Conservation (phyloP, 2,113 vertebrate species). For the Hemichromis elongatus region DNA sequence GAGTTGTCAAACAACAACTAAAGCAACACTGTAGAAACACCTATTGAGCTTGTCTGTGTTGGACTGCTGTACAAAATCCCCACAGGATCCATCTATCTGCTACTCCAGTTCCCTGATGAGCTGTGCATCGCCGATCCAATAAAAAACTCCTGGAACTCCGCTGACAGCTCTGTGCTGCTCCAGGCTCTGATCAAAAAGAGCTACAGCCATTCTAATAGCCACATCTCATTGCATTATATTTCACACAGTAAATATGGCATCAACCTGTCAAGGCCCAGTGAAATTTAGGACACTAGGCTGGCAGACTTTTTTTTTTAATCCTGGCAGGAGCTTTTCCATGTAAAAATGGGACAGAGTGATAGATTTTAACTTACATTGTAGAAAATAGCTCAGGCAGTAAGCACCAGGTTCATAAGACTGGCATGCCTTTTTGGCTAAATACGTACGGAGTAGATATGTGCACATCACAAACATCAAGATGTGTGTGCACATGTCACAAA, state of each 20-base stretch:
- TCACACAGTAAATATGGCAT: slow-evolving; percentile 70
- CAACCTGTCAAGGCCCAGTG: slow-evolving; percentile 54
- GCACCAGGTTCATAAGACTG: not conserved
- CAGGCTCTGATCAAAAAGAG: slow-evolving; percentile 61
- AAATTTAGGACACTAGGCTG: slow-evolving; percentile 60
- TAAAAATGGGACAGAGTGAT: slow-evolving; percentile 32
- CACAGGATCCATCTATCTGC: slow-evolving; percentile 40
- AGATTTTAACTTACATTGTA: slow-evolving; percentile 14
- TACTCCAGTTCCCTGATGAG: slow-evolving; percentile 33
- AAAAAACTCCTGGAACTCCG: slow-evolving; percentile 41
- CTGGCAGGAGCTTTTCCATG: slow-evolving; percentile 8
- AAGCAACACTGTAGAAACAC: not conserved
- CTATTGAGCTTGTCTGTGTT: slow-evolving; percentile 2
- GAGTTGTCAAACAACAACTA: not conserved
- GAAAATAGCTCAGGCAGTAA: not conserved
- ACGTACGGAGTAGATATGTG: not conserved
- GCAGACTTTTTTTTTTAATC: slow-evolving; percentile 29
- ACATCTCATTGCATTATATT: slow-evolving; percentile 71
- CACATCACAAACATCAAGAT: not conserved
- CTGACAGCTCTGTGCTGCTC: slow-evolving; percentile 61
- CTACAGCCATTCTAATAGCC: slow-evolving; percentile 65
- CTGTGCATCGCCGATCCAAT: slow-evolving; percentile 48
- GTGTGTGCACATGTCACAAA: not conserved
- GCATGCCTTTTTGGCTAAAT: slow-evolving; percentile 1
- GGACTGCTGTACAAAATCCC: slow-evolving; percentile 3